Evolutionary conservation across 2,113 vertebrate species (phyloP).

Genomic region (Caloenas nicobarica): DNA sequence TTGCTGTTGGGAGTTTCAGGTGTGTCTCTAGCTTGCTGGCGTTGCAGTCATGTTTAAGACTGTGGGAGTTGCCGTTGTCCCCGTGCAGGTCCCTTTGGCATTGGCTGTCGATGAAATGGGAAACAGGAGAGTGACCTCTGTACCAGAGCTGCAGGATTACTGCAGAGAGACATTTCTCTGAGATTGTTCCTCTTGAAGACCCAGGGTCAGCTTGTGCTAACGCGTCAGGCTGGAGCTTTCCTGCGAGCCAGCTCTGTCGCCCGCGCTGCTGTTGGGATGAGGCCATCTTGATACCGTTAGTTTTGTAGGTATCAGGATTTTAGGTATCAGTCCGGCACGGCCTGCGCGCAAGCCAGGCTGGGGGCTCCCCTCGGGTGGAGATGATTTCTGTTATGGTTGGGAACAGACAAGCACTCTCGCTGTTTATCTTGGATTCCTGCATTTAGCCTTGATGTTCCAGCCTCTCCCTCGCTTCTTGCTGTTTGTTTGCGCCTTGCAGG

Average conservation of each 20-base stretch:
- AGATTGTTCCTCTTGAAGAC: not conserved
- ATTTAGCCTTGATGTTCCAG: not conserved
- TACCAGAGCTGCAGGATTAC: not conserved
- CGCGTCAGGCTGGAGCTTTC: not conserved
- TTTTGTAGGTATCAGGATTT: no score
- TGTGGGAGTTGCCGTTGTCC: not conserved
- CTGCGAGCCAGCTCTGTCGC: not conserved
- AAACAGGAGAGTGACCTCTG: not conserved
- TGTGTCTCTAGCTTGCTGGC: not conserved
- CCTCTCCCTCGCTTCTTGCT: not conserved
- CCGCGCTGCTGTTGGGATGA: not conserved
- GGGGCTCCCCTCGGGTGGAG: not conserved
- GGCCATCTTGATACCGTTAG: no score
- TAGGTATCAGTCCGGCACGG: no score
- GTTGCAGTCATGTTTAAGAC: not conserved
- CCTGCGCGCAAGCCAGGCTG: not conserved
- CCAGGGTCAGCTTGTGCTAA: not conserved
- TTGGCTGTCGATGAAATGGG: not conserved
- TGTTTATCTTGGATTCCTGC: not conserved
- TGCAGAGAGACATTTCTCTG: not conserved
- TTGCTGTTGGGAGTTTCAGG: not conserved
- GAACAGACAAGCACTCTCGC: not conserved
- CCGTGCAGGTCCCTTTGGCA: not conserved
- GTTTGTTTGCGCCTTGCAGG: not conserved
- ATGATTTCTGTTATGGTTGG: not conserved